Evolutionary conservation across 1,140 invertebrate genomes (phyloP).

Genomic region (Melanaphis sacchari): DNA sequence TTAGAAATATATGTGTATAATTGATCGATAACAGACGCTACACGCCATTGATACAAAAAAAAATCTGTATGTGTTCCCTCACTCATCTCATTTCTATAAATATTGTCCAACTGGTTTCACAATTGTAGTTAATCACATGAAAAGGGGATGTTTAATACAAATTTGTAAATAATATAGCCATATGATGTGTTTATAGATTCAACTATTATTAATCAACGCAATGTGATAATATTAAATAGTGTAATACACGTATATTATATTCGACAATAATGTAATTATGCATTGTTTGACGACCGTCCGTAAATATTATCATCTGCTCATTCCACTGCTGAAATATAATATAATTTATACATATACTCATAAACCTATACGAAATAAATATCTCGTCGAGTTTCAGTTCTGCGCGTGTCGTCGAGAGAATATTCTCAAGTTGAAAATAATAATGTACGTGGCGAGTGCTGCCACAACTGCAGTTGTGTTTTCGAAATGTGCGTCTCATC

Average conservation of each 20-base stretch:
- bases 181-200: too few species aligned
- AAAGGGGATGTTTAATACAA: background rate
- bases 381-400: background rate
- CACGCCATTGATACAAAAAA: background rate
- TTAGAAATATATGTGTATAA: background rate
- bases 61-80: background rate
- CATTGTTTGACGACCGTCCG: background rate
- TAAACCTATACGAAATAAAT: background rate
- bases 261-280: background rate
- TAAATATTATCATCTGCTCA: background rate
- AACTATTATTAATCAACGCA: background rate
- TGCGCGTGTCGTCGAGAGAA: background rate
- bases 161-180: background rate
- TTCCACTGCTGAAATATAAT: background rate
- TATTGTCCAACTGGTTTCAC: background rate
- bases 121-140: background rate
- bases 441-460: background rate
- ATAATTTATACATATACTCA: background rate
- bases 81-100: background rate
- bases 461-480: background rate
- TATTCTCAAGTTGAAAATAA: background rate
- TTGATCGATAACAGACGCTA: background rate
- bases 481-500: background rate
- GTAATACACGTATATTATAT: background rate
- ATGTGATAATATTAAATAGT: background rate